Base-by-base conservation (phyloP, 1,140 invertebrate genomes). In the Hestina assimilis region DNA sequence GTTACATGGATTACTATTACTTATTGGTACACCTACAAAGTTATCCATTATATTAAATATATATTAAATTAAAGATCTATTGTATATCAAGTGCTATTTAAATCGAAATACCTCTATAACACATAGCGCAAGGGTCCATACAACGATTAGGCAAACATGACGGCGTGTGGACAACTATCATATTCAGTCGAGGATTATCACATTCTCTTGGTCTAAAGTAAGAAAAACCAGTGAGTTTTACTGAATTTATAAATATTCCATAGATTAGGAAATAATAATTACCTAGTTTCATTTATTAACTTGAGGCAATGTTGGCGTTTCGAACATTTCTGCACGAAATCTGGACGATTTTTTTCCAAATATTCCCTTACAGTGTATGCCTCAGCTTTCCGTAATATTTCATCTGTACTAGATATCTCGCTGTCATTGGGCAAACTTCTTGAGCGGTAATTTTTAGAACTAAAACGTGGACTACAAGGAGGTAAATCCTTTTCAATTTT, bases 301-400 rank as follows among this genome's bases (percentile, higher is more conserved):
- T 77, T 87, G 33, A 89, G 63, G 29, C 74, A 82, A 42, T 77
- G 66, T 53, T 83, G 83, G 7, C 89, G 72, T 4, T 69, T 59
- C 4, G 73, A 64, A 29, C 69, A 66, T 9, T 75, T 78, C 29
- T 76, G 63, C 8, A 89, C 66, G 55, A 89, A 89, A 46, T 87
- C 78, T 5, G 89, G 89, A 4, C 85, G 70, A 52, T 89, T 88
- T 50, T 58, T 75, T 24, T 83, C 82, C 52, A 89, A 79, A 64
- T 87, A 89, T 23, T 89, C 83, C 33, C 75, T 67, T 0, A 89
- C 75, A 1, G 87, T 81, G 11, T 63, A 75, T 1, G 48, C 58
- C 33, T 79, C 71, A 19, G 69, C 29, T 17, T 69, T 73, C 26
- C 58, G 69, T 0, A 60, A 26, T 23, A 56, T 60, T 1, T 84